Conservation (phyloP, 2,888 invertebrate species). For the Fragum sueziense region DNA sequence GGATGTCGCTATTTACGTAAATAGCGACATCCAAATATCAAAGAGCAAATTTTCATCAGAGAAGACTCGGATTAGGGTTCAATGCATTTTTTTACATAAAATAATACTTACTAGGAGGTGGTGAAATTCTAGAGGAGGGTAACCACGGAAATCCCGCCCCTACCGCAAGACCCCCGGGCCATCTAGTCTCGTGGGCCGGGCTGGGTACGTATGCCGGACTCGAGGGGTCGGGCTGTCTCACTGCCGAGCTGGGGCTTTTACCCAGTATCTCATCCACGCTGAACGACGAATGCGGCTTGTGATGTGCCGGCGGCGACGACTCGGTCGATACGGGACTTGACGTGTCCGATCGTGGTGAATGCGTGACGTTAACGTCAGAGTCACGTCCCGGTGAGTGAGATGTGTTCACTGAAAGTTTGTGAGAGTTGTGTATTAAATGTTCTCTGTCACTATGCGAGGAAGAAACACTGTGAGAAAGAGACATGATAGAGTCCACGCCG, state of each 20-base stretch:
- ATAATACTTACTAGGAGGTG: constrained; percentile 65
- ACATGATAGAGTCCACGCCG: constrained; percentile 70
- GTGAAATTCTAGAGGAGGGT: constrained; percentile 62
- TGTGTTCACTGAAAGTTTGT: constrained; percentile 4
- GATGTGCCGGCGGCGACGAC: constrained; percentile 42
- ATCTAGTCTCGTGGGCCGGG: constrained; percentile 58
- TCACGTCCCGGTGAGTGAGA: constrained; percentile 33
- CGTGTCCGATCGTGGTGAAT: constrained; percentile 56
- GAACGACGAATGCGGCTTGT: constrained; percentile 61
- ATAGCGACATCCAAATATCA: too few species aligned
- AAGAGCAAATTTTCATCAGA: too few species aligned
- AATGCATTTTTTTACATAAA: too few species aligned
- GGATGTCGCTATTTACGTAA: too few species aligned
- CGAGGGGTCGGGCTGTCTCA: constrained; percentile 31
- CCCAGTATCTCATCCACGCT: constrained; percentile 67
- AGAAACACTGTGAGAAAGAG: constrained; percentile 52
- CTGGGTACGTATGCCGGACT: constrained; percentile 58
- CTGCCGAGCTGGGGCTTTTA: constrained; percentile 44
- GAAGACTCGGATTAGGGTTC: too few species aligned
- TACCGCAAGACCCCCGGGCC: constrained; percentile 55
- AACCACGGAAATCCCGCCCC: constrained; percentile 66
- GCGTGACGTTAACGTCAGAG: constrained; percentile 50
- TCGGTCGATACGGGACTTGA: constrained; percentile 42
- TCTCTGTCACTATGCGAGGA: neutral
- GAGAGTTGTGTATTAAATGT: neutral